Percentiles rank a stretch among this genome's conserved stretches.
These are phyloP conservation scores for Hirtodrosophila confusa DNA, from an alignment of 2,888 invertebrate species.

Conservation along the genomic window DNA sequence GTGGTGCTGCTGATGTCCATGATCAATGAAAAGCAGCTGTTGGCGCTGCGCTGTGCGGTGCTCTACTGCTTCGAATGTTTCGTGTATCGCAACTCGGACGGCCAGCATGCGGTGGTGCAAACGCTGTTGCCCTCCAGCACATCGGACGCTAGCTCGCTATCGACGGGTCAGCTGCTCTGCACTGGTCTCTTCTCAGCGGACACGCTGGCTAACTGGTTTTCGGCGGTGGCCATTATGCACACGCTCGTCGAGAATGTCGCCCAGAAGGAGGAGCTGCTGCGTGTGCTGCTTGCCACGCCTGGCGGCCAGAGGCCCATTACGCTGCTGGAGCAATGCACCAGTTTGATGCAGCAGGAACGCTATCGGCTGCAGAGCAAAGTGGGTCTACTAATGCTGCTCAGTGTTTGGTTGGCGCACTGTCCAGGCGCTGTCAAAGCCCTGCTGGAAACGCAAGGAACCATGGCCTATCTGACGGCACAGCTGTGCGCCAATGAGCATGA, in stretches of 20 bases:
- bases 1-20: constrained; percentile 98
- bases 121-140: constrained; percentile 95
- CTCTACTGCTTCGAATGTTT: constrained; percentile 99
- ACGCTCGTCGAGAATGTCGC: constrained; percentile 93
- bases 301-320: constrained; percentile 94
- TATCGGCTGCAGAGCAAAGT: constrained; percentile 90
- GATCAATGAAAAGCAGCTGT: constrained; percentile 99
- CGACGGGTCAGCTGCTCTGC: constrained; percentile 95
- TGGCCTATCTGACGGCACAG: constrained; percentile 93
- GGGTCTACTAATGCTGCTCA: constrained; percentile 95
- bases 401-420: constrained; percentile 94
- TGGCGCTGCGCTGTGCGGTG: constrained; percentile 94
- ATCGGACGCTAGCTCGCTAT: constrained; percentile 89
- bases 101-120: constrained; percentile 94
- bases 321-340: constrained; percentile 94
- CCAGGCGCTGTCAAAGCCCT: constrained; percentile 92
- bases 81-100: constrained; percentile 95
- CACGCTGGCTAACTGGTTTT: constrained; percentile 97
- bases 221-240: constrained; percentile 95
- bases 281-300: constrained; percentile 95
- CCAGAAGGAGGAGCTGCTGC: constrained; percentile 94
- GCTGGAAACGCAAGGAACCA: constrained; percentile 90
- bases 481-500: constrained; percentile 94
- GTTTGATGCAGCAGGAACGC: constrained; percentile 91
- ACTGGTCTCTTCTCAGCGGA: constrained; percentile 96